Evolutionary conservation across 2,888 invertebrate genomes (phyloP).

Genomic region (Bombylius major): DNA sequence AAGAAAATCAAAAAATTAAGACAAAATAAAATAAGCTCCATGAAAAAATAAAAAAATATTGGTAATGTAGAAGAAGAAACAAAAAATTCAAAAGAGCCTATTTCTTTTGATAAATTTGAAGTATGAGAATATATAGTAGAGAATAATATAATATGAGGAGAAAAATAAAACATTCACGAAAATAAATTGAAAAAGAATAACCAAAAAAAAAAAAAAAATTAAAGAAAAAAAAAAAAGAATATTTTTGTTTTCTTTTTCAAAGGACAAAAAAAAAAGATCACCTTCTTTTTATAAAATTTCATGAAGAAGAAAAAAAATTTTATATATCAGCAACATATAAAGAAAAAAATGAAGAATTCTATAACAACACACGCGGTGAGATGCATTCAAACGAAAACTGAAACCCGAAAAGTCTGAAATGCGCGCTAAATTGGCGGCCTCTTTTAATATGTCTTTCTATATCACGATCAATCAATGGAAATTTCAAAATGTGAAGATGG

Average conservation of each 20-base stretch:
- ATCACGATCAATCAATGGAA: constrained; percentile 22
- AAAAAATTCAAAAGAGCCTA: too few species aligned
- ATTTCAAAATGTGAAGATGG: constrained; percentile 1
- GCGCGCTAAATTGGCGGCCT: constrained; percentile 20
- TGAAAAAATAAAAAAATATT: neutral
- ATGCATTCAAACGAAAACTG: constrained; percentile 12
- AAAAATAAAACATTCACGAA: neutral
- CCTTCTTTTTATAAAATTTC: too few species aligned
- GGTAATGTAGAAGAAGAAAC: too few species aligned
- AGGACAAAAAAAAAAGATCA: neutral
- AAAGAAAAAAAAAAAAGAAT: neutral
- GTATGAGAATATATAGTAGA: too few species aligned
- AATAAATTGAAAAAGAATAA: neutral
- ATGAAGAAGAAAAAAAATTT: too few species aligned
- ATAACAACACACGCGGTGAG: constrained; percentile 9
- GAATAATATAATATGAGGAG: too few species aligned
- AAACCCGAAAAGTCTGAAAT: constrained; percentile 15
- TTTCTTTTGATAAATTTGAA: too few species aligned
- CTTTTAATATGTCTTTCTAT: constrained; percentile 17
- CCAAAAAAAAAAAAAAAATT: neutral
- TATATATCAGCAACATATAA: neutral
- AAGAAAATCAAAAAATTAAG: neutral
- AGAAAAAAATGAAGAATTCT: constrained; percentile 2
- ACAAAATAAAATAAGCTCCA: neutral
- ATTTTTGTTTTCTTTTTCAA: neutral